A percentile compares a stretch with the other conserved stretches of the same genome.
phyloP scores from a whole-genome alignment of 2,888 invertebrate genomes.

The Netelia fuscicornis region DNA sequence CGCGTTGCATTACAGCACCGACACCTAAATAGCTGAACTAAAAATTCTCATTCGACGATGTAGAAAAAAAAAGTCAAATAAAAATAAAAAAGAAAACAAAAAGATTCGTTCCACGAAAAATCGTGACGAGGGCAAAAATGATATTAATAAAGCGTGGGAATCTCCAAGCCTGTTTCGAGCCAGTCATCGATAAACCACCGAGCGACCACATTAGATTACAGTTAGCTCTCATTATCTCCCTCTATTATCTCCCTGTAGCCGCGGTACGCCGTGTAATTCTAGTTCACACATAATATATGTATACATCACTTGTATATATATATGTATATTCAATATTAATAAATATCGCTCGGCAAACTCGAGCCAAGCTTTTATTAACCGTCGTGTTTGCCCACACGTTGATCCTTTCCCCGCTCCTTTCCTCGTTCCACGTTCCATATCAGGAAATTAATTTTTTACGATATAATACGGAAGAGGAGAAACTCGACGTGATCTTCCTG shows the following conservation, averaged over 20 bases:
- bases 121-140: constrained; percentile 27
- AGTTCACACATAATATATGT: constrained; percentile 1
- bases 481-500: not conserved
- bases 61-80: no score
- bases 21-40: no score
- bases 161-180: constrained; percentile 66
- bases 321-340: constrained; percentile 32
- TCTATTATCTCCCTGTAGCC: constrained; percentile 52
- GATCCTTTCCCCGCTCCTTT: constrained; percentile 21
- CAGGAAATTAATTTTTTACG: constrained; percentile 26
- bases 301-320: constrained; percentile 17
- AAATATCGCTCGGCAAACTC: constrained; percentile 35
- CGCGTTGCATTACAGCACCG: not conserved
- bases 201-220: constrained; percentile 68
- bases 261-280: constrained; percentile 8
- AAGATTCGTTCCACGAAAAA: not conserved
- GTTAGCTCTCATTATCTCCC: constrained; percentile 69
- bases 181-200: constrained; percentile 67
- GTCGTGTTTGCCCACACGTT: constrained; percentile 34
- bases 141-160: constrained; percentile 72
- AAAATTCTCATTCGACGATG: no score
- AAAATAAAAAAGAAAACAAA: no score
- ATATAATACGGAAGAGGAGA: not conserved
- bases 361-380: constrained; percentile 46
- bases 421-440: not conserved